Evolutionary conservation across 2,888 invertebrate genomes (phyloP).

Genomic region (Agrilus mali): DNA sequence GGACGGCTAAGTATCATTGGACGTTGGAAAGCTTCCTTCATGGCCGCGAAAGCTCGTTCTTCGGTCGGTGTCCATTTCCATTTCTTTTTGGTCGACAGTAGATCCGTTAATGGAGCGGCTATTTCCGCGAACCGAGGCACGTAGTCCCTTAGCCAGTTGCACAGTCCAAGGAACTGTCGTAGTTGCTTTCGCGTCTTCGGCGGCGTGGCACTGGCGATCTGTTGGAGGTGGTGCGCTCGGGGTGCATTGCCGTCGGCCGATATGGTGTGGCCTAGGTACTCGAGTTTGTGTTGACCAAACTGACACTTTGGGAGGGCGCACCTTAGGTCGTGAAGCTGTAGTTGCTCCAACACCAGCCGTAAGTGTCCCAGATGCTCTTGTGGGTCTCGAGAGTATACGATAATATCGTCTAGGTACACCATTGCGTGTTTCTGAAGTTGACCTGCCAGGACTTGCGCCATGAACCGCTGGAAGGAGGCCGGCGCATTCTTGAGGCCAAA

Average conservation of each 20-base stretch:
- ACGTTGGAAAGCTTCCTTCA: slow-evolving; percentile 11
- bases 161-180: slow-evolving; percentile 10
- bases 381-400: no score
- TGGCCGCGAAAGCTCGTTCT: slow-evolving; percentile 4
- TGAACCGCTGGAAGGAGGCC: no score
- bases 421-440: no score
- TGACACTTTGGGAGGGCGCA: no score
- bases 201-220: not conserved
- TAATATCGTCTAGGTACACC: no score
- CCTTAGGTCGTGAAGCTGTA: no score
- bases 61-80: no score
- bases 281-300: no score
- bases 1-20: slow-evolving; percentile 9
- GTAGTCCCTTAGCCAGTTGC: slow-evolving; percentile 17
- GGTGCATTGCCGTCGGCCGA: slow-evolving; percentile 2
- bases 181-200: slow-evolving; percentile 1
- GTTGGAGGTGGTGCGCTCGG: slow-evolving; percentile 1
- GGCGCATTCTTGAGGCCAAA: no score
- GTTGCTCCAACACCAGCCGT: no score
- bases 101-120: slow-evolving; percentile 14
- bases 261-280: slow-evolving; percentile 5
- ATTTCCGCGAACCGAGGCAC: slow-evolving; percentile 12
- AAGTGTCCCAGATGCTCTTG: no score
- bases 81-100: slow-evolving; percentile 4
- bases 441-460: no score